Evolutionary conservation across 2,113 vertebrate species (phyloP), one percentile per base, ranked within the genome.

Genomic region (Paramisgurnus dabryanus): DNA sequence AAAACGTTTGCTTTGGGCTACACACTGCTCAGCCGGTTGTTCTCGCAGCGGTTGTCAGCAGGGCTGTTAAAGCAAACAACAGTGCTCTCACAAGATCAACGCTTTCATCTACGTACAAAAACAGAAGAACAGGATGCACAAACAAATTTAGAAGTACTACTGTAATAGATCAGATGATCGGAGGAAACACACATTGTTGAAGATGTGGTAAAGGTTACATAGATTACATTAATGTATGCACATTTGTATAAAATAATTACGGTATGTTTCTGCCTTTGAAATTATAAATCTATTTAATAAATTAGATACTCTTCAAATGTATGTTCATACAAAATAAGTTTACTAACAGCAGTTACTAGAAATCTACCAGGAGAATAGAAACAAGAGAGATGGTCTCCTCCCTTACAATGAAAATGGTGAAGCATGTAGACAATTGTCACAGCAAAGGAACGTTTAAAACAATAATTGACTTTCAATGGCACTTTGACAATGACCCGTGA

Each of bases 391-490:
- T 12, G 18, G 49, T 13, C 13, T 17, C 41, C 7, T 66, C 47
- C 39, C 8, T 47, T 34, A 50, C 45, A 79, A 53, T 10, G 34
- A 5, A 58, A 82, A 81, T 87, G 85, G 61, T 58, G 70, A 86
- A 86, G 71, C 74, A 79, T 85, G 64, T 71, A 81, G 72, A 87
- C 73, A 88, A 80, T 78, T 82, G 76, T 84, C 79, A 74, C 3
- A 15, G 80, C 58, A 85, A 87, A 90, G 86, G 79, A 87, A 86
- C 83, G 78, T 88, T 89, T 86, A 82, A 91, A 91, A 88, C 85
- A 90, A 87, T 91, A 91, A 92, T 81, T 87, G 90, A 89, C 88
- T 91, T 89, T 89, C 87, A 88, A 87, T 80, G 83, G 83, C 87
- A 91, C 86, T 86, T 89, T 80, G 74, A 80, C 79, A 79, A 88